A percentile compares a stretch with the other conserved stretches of the same genome.
Evolutionary conservation across 2,888 invertebrate genomes (phyloP).

Genomic region (Aphodius granarius): DNA sequence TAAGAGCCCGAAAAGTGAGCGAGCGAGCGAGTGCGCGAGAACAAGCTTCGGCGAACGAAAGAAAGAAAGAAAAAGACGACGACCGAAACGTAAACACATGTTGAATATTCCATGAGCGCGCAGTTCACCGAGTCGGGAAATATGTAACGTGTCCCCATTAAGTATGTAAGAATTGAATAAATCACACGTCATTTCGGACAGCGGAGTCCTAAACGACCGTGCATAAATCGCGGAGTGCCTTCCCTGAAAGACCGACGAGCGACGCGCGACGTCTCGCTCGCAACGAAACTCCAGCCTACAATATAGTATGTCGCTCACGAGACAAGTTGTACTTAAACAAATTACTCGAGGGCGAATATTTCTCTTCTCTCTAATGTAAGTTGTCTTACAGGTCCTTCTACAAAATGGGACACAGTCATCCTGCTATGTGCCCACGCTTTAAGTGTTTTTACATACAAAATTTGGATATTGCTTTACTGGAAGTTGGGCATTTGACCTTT

Average conservation of each 20-base stretch:
- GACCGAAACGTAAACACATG: not conserved
- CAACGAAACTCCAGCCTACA: not conserved
- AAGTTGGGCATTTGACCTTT: too few relatives aligned
- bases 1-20: not conserved
- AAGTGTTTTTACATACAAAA: too few relatives aligned
- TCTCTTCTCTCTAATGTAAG: not conserved
- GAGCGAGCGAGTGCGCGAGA: not conserved
- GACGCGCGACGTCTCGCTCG: too few relatives aligned
- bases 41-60: not conserved
- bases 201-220: constrained; percentile 19
- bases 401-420: too few relatives aligned
- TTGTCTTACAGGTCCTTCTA: too few relatives aligned
- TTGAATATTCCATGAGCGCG: constrained; percentile 7
- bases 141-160: constrained; percentile 26
- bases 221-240: constrained; percentile 23
- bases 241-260: too few relatives aligned
- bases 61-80: not conserved
- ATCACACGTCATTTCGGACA: constrained; percentile 27
- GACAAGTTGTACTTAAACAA: constrained; percentile 20
- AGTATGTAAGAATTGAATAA: constrained; percentile 27
- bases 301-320: constrained; percentile 1
- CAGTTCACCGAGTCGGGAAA: constrained; percentile 15
- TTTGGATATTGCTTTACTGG: too few relatives aligned
- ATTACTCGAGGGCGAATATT: constrained; percentile 19
- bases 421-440: too few relatives aligned